These are phyloP conservation scores for Mayetiola destructor DNA, from an alignment of 2,888 invertebrate genomes.

Conservation along the genomic window DNA sequence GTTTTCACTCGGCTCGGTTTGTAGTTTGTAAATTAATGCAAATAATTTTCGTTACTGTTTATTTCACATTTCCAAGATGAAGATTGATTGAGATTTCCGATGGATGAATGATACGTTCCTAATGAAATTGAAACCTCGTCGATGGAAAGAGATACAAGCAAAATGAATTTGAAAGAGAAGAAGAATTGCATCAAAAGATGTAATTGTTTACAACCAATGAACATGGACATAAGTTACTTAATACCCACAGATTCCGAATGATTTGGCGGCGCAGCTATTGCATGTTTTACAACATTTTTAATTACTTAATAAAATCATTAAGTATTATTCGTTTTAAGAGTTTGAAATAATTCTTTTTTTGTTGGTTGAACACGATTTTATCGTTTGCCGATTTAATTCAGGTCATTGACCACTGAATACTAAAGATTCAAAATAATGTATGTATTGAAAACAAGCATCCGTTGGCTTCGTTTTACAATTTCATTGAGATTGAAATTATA, in stretches of 20 bases:
- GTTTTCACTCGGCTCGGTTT: neutral
- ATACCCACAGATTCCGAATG: neutral
- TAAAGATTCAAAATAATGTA: no score
- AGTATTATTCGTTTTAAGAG: neutral
- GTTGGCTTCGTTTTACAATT: no score
- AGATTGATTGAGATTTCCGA: conserved; percentile 10
- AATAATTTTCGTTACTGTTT: conserved; percentile 1
- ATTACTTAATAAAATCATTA: conserved; percentile 3
- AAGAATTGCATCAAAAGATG: neutral
- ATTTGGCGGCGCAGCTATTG: neutral
- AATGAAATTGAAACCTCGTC: neutral
- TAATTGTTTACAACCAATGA: neutral
- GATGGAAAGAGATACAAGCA: no score
- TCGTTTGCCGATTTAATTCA: neutral
- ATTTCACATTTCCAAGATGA: conserved; percentile 4
- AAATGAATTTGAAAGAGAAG: no score
- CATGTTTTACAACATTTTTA: conserved; percentile 8
- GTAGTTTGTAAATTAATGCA: conserved; percentile 11
- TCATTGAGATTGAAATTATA: no score
- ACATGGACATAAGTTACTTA: neutral
- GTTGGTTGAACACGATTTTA: neutral
- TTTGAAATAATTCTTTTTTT: neutral
- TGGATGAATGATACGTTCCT: neutral
- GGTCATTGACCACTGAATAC: conserved; percentile 12
- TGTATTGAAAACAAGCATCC: no score